Evolutionary conservation across 2,113 vertebrate genomes (phyloP), one percentile per base, ranked within the genome.

Genomic region (Pardalotus punctatus): DNA sequence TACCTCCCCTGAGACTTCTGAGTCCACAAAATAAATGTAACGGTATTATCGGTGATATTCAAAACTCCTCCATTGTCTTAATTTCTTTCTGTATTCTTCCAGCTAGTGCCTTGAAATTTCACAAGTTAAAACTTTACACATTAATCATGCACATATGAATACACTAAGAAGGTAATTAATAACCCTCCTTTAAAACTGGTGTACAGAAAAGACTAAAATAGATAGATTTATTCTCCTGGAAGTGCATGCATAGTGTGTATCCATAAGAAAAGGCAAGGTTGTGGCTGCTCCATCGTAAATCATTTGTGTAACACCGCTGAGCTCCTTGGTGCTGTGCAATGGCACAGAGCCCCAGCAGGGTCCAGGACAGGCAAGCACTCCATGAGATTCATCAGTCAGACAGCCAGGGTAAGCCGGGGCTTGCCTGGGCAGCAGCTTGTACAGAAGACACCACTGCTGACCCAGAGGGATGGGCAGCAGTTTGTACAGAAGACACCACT

Each of bases 141-240:
- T 94, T 88, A 88, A 78, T 90, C 76, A 92, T 2, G 2, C 31
- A 61, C 4, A 11, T 65, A 81, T 35, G 58, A 84, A n/a, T 90
- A 81, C 40, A 65, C 16, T 47, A 61, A 29, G 71, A 58, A 43
- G 71, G 36, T 70, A 92, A 94, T 96, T 94, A 86, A 95, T 86
- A 94, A 74, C 29, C 23, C 69, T n/a, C 36, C 48, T 58, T 86
- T 87, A 82, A 96, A 95, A 82, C 15, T 65, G 48, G 85, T 78
- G 43, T 29, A 58, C 76, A 67, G 77, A 48, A 65, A 88, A 74
- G 43, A 93, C 69, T 67, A 54, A 90, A 96, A 76, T 13, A 77
- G 81, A 89, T 79, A 29, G 76, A 84, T 79, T 85, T 90, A 73
- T 91, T 79, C 79, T 92, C 70, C 51, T 61, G 45, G 31, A 85